A percentile compares a stretch with the other conserved stretches of the same genome.
Conservation (phyloP, 2,113 vertebrate genomes). For the Rhipidura dahli region DNA sequence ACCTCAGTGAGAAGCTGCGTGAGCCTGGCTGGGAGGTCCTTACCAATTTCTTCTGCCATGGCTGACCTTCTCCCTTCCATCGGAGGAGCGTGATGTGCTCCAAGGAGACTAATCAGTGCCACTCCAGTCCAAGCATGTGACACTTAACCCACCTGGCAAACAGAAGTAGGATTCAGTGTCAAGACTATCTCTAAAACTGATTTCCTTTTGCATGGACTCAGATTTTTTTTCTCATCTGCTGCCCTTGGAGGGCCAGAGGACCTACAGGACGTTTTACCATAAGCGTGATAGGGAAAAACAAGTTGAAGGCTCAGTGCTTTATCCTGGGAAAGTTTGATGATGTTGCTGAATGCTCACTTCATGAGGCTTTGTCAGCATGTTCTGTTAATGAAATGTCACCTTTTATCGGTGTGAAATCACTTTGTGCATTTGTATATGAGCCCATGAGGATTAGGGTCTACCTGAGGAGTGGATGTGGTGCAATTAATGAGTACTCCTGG, state of each 20-base stretch:
- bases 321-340: neutral
- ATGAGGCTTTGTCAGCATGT: constrained; percentile 26
- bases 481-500: neutral
- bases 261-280: neutral
- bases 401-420: neutral
- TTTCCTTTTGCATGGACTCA: neutral
- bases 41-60: neutral
- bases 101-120: neutral
- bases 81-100: neutral
- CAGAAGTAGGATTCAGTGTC: neutral
- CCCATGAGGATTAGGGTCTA: neutral
- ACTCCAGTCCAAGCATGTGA: neutral
- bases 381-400: constrained; percentile 44
- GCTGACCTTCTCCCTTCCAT: neutral
- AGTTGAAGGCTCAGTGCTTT: neutral
- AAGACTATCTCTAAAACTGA: neutral
- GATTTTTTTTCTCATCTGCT: neutral
- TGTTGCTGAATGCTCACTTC: constrained; percentile 3
- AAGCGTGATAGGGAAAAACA: neutral
- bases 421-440: neutral
- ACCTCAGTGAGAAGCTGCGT: neutral
- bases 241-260: neutral
- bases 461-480: neutral
- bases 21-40: neutral
- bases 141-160: neutral